Conservation (phyloP, 2,888 invertebrate species). For the Calameuta idolon region DNA sequence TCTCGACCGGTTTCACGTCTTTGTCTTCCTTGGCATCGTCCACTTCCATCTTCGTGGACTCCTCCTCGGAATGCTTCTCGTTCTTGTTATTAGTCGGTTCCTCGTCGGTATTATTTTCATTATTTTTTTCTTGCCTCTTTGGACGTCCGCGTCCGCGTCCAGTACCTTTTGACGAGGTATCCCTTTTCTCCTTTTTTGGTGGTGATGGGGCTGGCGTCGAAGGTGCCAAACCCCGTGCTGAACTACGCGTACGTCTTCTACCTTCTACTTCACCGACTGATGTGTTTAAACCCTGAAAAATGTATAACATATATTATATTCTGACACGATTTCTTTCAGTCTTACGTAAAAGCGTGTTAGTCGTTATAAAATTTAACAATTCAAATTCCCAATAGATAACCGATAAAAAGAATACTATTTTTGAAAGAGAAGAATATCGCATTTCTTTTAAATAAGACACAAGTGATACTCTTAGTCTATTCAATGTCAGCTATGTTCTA, state of each 20-base stretch:
- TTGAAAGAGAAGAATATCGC: neutral
- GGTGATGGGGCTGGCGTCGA: constrained; percentile 70
- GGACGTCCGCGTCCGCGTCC: constrained; percentile 64
- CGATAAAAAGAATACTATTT: neutral
- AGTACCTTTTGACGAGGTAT: constrained; percentile 58
- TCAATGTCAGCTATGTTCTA: neutral
- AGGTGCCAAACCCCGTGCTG: constrained; percentile 69
- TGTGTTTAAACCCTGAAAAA: constrained; percentile 67
- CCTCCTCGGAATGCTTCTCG: constrained; percentile 56
- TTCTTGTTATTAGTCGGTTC: constrained; percentile 58
- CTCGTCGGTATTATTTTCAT: constrained; percentile 59
- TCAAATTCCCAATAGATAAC: neutral
- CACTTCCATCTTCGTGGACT: constrained; percentile 60
- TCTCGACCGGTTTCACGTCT: constrained; percentile 42
- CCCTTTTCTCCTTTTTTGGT: constrained; percentile 68
- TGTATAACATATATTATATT: neutral
- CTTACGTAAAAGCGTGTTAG: neutral
- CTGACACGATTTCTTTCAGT: neutral
- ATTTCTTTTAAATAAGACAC: neutral
- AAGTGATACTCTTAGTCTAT: neutral
- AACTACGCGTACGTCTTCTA: constrained; percentile 71
- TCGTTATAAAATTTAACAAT: neutral
- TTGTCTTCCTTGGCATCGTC: constrained; percentile 52
- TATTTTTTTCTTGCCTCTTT: constrained; percentile 60
- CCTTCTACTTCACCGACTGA: constrained; percentile 69